A percentile compares a stretch with the other conserved stretches of the same genome.
These are phyloP conservation scores for Brachionus angularis DNA, from an alignment of 1,140 invertebrate genomes.

Conservation along the genomic window DNA sequence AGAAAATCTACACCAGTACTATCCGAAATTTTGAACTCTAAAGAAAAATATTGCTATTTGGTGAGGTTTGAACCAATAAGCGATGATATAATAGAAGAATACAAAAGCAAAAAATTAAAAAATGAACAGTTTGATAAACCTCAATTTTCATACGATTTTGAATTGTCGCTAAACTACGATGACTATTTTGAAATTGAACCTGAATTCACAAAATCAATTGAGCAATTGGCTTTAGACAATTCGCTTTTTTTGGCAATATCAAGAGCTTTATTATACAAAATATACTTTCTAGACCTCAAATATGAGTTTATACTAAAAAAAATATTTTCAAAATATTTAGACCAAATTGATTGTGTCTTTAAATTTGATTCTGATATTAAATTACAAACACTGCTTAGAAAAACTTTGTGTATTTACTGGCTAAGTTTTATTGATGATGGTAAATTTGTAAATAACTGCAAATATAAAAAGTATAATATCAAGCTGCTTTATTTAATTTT, in stretches of 20 bases:
- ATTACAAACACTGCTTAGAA: constrained; percentile 1
- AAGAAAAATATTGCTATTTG: not conserved
- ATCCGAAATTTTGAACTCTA: constrained; percentile 24
- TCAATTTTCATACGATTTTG: not conserved
- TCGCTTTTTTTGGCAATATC: constrained; percentile 5
- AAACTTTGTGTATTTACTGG: constrained; percentile 23
- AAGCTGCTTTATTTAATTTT: too few relatives aligned
- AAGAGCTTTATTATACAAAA: constrained; percentile 32
- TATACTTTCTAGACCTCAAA: constrained; percentile 32
- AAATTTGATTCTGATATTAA: constrained; percentile 8
- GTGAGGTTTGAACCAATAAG: constrained; percentile 1
- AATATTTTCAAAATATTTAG: not conserved
- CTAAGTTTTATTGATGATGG: constrained; percentile 14
- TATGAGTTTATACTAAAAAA: constrained; percentile 32
- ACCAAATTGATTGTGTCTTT: not conserved
- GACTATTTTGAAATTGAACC: constrained; percentile 25
- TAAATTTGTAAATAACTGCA: not conserved
- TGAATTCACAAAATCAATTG: not conserved
- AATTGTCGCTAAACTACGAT: not conserved
- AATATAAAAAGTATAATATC: constrained; percentile 37
- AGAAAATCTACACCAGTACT: not conserved
- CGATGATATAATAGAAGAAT: not conserved
- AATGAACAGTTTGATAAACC: not conserved
- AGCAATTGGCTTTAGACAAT: constrained; percentile 4
- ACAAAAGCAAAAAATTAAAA: not conserved